Evolutionary conservation across 2,888 invertebrate species (phyloP).

Genomic region (Emmelina monodactyla): DNA sequence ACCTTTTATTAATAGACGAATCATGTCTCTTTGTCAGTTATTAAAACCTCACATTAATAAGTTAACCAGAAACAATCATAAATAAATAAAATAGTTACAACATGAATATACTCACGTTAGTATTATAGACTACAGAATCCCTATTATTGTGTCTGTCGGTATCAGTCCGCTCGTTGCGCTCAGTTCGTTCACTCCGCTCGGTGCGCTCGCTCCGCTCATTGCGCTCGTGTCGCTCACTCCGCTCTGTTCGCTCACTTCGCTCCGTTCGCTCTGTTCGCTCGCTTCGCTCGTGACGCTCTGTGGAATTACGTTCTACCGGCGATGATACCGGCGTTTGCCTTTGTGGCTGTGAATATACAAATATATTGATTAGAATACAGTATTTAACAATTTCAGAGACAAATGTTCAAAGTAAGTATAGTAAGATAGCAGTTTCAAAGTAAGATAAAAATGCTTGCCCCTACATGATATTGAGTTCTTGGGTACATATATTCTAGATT

Average conservation of each 20-base stretch:
- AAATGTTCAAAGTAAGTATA: too few species aligned
- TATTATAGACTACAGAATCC: constrained; percentile 41
- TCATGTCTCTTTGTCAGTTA: too few species aligned
- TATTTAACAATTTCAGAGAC: too few species aligned
- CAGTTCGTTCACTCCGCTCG: constrained; percentile 28
- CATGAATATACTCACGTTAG: constrained; percentile 41
- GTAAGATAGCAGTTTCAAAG: too few species aligned
- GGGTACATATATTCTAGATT: too few species aligned
- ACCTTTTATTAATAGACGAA: too few species aligned
- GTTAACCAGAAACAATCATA: too few species aligned
- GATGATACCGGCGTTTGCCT: constrained; percentile 39
- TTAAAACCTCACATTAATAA: too few species aligned
- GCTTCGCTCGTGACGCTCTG: constrained; percentile 22
- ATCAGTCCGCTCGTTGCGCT: constrained; percentile 42
- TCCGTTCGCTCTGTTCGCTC: constrained; percentile 39
- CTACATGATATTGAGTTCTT: too few species aligned
- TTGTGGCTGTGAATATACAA: constrained; percentile 29
- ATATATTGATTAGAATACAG: too few species aligned
- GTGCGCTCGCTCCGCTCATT: constrained; percentile 43
- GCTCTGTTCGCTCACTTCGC: constrained; percentile 30
- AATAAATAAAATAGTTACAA: too few species aligned
- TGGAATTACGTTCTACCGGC: constrained; percentile 41
- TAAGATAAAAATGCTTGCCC: too few species aligned
- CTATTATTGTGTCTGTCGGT: constrained; percentile 33
- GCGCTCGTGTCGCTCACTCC: constrained; percentile 32